Evolutionary conservation across 2,113 vertebrate genomes (phyloP).

Genomic region (Ctenomys sociabilis): DNA sequence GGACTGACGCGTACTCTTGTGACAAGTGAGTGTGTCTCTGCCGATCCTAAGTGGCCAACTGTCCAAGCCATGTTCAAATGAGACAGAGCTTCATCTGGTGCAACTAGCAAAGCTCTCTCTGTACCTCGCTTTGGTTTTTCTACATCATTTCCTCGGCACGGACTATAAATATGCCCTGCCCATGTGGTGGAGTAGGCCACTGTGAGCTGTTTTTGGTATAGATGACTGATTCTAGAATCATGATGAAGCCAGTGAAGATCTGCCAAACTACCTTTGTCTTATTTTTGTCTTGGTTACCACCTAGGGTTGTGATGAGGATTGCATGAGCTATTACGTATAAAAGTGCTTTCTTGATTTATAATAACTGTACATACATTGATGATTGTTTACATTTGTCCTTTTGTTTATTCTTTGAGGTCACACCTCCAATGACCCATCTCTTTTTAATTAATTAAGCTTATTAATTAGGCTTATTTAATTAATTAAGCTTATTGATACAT

Average conservation of each 20-base stretch:
- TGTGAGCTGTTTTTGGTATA: not conserved
- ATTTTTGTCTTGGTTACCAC: not conserved
- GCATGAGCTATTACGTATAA: not conserved
- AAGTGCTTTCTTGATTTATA: not conserved
- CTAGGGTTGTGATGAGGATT: not conserved
- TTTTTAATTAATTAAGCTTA: not conserved
- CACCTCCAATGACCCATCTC: not conserved
- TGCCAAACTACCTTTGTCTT: not conserved
- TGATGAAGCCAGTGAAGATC: not conserved
- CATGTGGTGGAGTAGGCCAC: not conserved
- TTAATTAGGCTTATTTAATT: not conserved
- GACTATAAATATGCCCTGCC: not conserved
- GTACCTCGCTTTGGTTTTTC: not conserved
- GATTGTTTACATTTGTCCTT: not conserved
- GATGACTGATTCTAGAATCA: not conserved
- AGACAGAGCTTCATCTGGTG: not conserved
- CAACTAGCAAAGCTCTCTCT: not conserved
- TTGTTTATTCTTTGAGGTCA: not conserved
- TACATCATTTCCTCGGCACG: not conserved
- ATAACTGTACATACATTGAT: not conserved
- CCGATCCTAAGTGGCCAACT: not conserved
- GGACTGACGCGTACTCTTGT: not conserved
- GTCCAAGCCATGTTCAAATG: not conserved
- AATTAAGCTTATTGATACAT: not conserved
- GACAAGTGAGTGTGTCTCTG: not conserved